A percentile compares a stretch with the other conserved stretches of the same genome.
Conservation (phyloP, 2,113 vertebrate genomes). For the Seriola quinqueradiata region DNA sequence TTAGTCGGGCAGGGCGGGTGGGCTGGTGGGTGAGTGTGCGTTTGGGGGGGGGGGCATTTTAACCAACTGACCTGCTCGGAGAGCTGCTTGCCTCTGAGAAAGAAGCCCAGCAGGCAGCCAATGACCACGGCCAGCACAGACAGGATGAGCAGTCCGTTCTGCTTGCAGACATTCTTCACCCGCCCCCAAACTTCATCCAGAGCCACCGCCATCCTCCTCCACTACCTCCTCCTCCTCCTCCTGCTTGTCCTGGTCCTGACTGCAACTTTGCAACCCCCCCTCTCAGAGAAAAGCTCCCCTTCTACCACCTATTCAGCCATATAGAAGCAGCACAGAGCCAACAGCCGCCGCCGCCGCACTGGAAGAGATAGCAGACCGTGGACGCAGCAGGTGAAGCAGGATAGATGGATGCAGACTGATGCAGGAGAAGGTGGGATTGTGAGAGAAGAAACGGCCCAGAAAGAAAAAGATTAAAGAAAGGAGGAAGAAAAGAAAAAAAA, state of each 20-base stretch:
- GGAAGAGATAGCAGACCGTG: not conserved
- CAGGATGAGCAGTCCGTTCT: conserved; percentile 96
- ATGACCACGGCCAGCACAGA: conserved; percentile 96
- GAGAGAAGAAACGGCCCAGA: not conserved
- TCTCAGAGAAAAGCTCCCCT: conserved; percentile 55
- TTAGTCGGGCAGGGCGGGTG: not conserved
- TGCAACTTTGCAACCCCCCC: conserved; percentile 48
- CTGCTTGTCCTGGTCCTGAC: conserved; percentile 65
- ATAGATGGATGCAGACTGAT: conserved; percentile 4
- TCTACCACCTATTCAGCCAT: conserved; percentile 75
- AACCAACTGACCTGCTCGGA: conserved; percentile 92
- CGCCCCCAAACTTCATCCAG: conserved; percentile 88
- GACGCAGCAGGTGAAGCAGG: conserved; percentile 8
- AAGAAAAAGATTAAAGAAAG: not conserved
- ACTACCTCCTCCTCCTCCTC: conserved; percentile 57
- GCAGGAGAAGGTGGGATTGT: conserved; percentile 8
- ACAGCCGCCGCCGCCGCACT: conserved; percentile 29
- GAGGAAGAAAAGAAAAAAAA: not conserved
- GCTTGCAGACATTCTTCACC: conserved; percentile 93
- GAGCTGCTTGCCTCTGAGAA: conserved; percentile 92
- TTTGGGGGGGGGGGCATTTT: not conserved
- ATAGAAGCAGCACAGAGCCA: conserved; percentile 44
- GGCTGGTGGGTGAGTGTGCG: not conserved
- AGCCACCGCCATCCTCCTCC: conserved; percentile 87
- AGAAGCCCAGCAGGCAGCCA: conserved; percentile 97